Evolutionary conservation across 2,888 invertebrate species (phyloP), one percentile per base, ranked within the genome.

Genomic region (Drosophila affinis): DNA sequence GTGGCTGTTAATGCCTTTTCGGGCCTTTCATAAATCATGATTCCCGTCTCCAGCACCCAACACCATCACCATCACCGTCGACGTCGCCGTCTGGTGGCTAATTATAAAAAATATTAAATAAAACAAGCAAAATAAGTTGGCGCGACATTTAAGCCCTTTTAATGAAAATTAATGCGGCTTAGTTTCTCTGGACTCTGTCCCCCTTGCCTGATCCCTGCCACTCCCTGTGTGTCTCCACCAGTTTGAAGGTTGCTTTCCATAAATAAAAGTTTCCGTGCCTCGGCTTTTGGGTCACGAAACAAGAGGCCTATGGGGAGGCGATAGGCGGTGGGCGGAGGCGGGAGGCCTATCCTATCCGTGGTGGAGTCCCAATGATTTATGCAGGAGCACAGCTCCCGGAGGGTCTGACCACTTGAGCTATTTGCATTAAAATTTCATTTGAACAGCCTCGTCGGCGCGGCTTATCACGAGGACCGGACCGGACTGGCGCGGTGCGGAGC

Each of bases 101-200:
- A 81, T 81, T 81, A 65, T 83, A 86, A 83, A 83, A 81, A 81
- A 85, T 81, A 65, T 86, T 83, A 83, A 83, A 79, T 79, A 83
- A 82, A 77, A 78, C 75, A 81, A 75, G 83, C 86, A 79, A 86
- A 83, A 57, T 62, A 71, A 68, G 76, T 83, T 75, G 84, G 79
- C 74, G 72, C 87, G 81, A 79, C 81, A 83, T 67, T 83, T 83
- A 83, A 82, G 81, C 84, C 73, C 73, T 73, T 86, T 86, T 81
- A 83, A 83, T 86, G 87, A 86, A 83, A 83, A 83, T 83, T 87
- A 83, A 83, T 83, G 84, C 79, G 79, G 56, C 73, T 69, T 72
- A 69, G 69, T 59, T 67, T 56, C 56, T 17, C 44, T 51, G 55
- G 44, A 34, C 44, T 39, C 48, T 17, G 57, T 3, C 3, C 21